phyloP scores from a whole-genome alignment of 2,113 vertebrate genomes.

The Naja naja region DNA sequence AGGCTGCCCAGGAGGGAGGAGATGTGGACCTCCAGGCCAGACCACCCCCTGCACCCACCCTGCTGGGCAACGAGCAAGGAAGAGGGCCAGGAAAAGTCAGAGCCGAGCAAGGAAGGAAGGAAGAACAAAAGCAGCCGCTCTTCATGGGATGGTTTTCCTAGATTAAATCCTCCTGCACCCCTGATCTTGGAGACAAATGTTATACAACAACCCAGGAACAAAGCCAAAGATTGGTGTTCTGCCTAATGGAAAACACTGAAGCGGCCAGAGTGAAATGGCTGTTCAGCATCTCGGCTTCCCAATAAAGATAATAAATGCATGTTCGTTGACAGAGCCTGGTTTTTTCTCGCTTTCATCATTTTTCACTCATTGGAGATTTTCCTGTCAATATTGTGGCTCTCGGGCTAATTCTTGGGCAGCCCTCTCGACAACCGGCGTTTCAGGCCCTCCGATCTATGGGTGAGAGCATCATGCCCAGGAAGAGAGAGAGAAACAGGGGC shows the following conservation, averaged over 20 bases:
- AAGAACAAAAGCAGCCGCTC: background rate
- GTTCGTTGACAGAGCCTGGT: background rate
- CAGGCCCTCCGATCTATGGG: background rate
- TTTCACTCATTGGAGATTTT: background rate
- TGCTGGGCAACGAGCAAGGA: background rate
- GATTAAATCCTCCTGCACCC: background rate
- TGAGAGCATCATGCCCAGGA: background rate
- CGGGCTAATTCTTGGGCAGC: background rate
- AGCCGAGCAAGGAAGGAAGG: background rate
- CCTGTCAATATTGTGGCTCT: background rate
- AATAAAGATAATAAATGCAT: background rate
- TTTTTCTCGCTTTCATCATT: background rate
- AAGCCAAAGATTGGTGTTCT: background rate
- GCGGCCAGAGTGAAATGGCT: background rate
- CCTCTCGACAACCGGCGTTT: background rate
- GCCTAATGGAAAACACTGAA: background rate
- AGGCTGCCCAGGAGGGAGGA: background rate
- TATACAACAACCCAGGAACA: background rate
- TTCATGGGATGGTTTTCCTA: background rate
- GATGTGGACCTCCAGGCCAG: background rate
- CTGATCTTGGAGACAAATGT: background rate
- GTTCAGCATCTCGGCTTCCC: background rate
- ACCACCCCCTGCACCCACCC: background rate
- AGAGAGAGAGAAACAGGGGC: background rate
- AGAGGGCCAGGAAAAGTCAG: background rate